phyloP scores from a whole-genome alignment of 2,797 vertebrate genomes.

The Pipistrellus pipistrellus region DNA sequence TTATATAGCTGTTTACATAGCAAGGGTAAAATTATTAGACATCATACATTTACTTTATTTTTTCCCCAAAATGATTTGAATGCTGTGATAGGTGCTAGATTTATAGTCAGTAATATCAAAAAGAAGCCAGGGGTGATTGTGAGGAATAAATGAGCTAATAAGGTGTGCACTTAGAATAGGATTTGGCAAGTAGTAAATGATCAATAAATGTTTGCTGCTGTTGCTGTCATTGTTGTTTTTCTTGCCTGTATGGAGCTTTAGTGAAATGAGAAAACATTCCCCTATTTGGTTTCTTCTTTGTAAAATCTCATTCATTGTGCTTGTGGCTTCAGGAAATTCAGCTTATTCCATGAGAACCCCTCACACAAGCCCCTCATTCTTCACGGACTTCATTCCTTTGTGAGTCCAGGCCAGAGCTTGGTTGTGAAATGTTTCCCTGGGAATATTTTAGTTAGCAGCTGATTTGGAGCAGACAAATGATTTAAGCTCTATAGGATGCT shows the following conservation, averaged over 20 bases:
- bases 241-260: not conserved
- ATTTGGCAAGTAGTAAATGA: not conserved
- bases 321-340: conserved; percentile 40
- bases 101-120: not conserved
- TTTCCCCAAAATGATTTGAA: not conserved
- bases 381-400: conserved; percentile 1
- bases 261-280: not conserved
- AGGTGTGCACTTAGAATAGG: not conserved
- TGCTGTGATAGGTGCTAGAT: not conserved
- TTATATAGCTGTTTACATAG: conserved; percentile 6
- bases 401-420: conserved; percentile 29
- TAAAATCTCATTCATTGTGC: not conserved
- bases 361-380: not conserved
- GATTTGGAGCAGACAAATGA: conserved; percentile 45
- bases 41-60: not conserved
- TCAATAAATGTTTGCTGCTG: not conserved
- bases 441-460: conserved; percentile 62
- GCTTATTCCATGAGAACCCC: not conserved
- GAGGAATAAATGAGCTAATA: not conserved
- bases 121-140: not conserved
- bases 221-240: not conserved
- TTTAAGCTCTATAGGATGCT: conserved; percentile 14
- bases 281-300: not conserved
- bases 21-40: not conserved
- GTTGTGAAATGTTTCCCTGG: conserved; percentile 25